phyloP scores from a whole-genome alignment of 2,113 vertebrate genomes.

The Pedetes capensis region DNA sequence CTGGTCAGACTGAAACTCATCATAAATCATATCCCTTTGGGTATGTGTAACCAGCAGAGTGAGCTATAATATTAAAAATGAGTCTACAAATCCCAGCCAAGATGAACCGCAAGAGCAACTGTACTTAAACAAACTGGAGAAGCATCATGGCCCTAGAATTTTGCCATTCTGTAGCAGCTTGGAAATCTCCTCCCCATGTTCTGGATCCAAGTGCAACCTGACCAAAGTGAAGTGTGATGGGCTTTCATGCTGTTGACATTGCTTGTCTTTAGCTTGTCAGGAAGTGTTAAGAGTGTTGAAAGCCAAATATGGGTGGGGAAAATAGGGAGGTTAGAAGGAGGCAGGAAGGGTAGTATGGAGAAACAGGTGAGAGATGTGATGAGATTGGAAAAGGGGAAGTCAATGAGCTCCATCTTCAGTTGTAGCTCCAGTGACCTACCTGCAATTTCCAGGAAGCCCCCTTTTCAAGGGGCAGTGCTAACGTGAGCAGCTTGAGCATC shows the following conservation, averaged over 20 bases:
- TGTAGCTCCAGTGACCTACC: neutral
- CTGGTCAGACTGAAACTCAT: slow-evolving; percentile 55
- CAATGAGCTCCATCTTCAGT: neutral
- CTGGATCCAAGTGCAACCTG: neutral
- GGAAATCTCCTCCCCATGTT: neutral
- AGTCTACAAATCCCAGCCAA: neutral
- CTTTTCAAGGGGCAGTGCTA: neutral
- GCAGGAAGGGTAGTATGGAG: neutral
- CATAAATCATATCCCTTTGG: slow-evolving; percentile 66
- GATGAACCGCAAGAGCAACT: neutral
- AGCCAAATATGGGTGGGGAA: neutral
- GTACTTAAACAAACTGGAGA: neutral
- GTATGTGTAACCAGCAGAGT: slow-evolving; percentile 64
- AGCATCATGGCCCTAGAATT: neutral
- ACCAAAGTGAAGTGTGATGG: neutral
- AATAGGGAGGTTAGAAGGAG: neutral
- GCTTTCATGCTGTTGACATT: neutral
- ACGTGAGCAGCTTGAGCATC: neutral
- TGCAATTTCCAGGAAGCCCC: neutral
- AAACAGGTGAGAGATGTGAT: neutral
- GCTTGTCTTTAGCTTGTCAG: slow-evolving; percentile 10
- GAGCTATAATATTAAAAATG: slow-evolving; percentile 70
- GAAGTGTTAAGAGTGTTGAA: neutral
- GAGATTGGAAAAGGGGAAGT: neutral
- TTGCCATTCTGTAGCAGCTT: slow-evolving; percentile 16